phyloP scores from a whole-genome alignment of 2,888 invertebrate genomes.

The Ectemnius lituratus region DNA sequence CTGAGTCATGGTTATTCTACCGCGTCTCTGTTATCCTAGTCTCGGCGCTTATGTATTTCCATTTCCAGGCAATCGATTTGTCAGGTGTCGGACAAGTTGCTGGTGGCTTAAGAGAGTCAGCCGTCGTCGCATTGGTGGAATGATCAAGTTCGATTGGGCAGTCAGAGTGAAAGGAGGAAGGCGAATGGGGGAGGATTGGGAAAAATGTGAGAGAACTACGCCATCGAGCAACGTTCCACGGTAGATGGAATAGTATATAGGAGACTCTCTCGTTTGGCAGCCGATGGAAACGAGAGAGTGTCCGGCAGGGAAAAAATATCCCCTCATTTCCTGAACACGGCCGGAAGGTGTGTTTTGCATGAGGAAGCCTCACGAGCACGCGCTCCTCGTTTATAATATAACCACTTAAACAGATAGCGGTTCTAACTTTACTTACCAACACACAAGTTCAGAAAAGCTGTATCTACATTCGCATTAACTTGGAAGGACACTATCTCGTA shows the following conservation, averaged over 20 bases:
- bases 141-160: background rate
- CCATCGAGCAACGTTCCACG: no score
- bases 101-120: no score
- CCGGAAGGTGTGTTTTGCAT: slow-evolving; percentile 18
- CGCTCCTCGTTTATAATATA: slow-evolving; percentile 38
- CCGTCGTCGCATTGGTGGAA: no score
- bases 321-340: slow-evolving; percentile 43
- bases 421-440: no score
- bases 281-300: slow-evolving; percentile 8
- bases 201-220: slow-evolving; percentile 34
- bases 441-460: no score
- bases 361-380: slow-evolving; percentile 25
- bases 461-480: no score
- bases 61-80: background rate
- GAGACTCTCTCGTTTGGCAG: slow-evolving; percentile 29
- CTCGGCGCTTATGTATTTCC: background rate
- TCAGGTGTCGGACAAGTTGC: background rate
- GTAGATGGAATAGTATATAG: no score
- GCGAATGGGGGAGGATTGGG: no score
- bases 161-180: slow-evolving; percentile 13
- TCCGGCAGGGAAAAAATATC: slow-evolving; percentile 20
- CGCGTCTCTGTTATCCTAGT: background rate
- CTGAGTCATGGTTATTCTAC: background rate
- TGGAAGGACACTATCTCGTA: no score
- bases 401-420: slow-evolving; percentile 11